Conservation (phyloP, 2,113 vertebrate genomes). For the Chaetodon auriga region DNA sequence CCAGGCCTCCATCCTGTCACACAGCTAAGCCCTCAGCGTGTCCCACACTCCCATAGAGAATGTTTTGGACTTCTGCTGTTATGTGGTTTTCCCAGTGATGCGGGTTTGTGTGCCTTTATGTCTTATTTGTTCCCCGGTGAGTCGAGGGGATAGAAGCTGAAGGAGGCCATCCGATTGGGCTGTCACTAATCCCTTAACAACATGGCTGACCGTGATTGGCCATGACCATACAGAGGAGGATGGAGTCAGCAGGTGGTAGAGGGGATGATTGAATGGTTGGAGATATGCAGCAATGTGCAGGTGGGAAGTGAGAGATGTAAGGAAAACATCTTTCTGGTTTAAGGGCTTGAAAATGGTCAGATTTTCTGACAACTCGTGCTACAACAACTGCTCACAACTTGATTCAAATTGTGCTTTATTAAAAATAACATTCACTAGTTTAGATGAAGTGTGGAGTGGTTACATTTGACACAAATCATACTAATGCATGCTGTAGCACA, state of each 20-base stretch:
- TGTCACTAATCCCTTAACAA: conserved; percentile 82
- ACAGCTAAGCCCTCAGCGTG: conserved; percentile 75
- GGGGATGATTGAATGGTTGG: conserved; percentile 69
- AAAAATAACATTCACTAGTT: background rate
- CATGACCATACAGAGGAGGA: conserved; percentile 55
- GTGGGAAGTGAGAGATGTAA: conserved; percentile 42
- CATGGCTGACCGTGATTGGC: conserved; percentile 73
- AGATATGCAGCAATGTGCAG: conserved; percentile 40
- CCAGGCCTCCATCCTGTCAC: conserved; percentile 52
- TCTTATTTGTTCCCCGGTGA: conserved; percentile 72
- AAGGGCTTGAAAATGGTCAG: conserved; percentile 18
- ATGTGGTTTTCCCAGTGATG: conserved; percentile 60
- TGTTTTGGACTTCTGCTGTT: conserved; percentile 71
- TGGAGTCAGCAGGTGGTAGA: conserved; percentile 67
- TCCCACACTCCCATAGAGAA: conserved; percentile 72
- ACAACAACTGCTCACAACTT: background rate
- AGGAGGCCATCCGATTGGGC: conserved; percentile 73
- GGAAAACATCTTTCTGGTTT: conserved; percentile 27
- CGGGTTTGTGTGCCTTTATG: conserved; percentile 67
- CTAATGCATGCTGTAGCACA: background rate
- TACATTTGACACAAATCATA: background rate
- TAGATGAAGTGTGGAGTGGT: background rate
- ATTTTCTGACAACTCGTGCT: background rate
- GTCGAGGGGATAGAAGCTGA: conserved; percentile 66
- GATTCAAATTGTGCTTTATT: background rate